Conservation (phyloP, 1,140 invertebrate species). For the Brachionus rubens region DNA sequence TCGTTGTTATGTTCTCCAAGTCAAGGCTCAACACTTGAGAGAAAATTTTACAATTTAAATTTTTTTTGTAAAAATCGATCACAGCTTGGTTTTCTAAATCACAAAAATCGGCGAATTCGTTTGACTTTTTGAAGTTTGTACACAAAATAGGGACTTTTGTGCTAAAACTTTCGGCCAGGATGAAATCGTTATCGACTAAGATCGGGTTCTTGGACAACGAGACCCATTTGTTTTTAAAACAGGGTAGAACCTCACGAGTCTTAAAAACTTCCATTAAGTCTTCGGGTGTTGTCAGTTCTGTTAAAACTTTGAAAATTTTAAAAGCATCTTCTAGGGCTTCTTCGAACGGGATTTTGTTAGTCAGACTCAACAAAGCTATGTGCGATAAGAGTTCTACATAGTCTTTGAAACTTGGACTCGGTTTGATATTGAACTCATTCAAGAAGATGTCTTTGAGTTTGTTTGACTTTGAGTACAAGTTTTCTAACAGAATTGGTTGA, state of each 20-base stretch:
- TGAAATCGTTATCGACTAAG: slow-evolving; percentile 7
- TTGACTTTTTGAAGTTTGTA: neutral
- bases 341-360: neutral
- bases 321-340: slow-evolving; percentile 8
- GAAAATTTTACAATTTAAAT: neutral
- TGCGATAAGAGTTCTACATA: slow-evolving; percentile 5
- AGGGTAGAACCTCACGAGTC: neutral
- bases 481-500: neutral
- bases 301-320: neutral
- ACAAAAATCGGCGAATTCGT: too few relatives aligned
- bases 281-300: neutral
- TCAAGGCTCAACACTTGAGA: neutral
- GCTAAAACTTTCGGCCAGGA: neutral
- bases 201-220: neutral
- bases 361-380: neutral
- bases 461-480: neutral
- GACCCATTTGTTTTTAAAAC: slow-evolving; percentile 29
- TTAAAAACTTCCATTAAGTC: neutral
- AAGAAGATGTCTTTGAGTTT: slow-evolving; percentile 10
- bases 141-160: neutral
- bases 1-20: neutral
- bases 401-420: neutral
- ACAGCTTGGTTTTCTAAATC: too few relatives aligned
- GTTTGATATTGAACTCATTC: neutral
- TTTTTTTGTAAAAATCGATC: neutral